Base-by-base conservation (phyloP, 23 tunicate genomes). In the Styela clava region DNA sequence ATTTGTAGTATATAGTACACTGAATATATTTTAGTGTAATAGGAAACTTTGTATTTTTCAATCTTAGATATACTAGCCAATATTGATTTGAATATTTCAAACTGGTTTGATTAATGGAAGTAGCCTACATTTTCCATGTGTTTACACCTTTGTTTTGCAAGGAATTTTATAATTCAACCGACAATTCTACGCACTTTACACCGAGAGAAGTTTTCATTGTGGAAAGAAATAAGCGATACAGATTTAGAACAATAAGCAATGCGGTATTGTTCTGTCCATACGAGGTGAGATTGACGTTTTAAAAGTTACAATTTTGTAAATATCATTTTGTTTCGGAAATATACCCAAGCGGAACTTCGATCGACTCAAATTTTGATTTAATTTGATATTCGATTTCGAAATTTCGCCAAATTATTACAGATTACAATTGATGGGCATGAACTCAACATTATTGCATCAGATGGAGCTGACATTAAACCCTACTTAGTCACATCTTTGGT, bases 241-340 rank as follows among this genome's bases (percentile, higher is more conserved):
- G 98, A 27, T 93, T 93, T 76, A 86, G 98, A 51, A 71, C 86
- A 61, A 93, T 93, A 63, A 93, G 87, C 84, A 88, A 85, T 32
- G 98, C 98, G 0, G 93, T 77, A 16, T 80, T 87, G 30, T 87
- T 93, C 63, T 93, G 98, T 81, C 98, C 98, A 19, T 69, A 87
- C 31, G 84, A 93, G 93, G 98, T 93, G 37, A 61, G 80, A 81
- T 24, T 25, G 25, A 27, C 21, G n/a, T n/a, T n/a, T n/a, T n/a
- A n/a, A 61, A 23, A 61, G 64, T 61, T 21, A 61, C 63, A 56
- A 61, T 0, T 61, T 61, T 0, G 22, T 61, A 61, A 21, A 21
- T 61, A 0, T 23, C 64, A 0, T 61, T 21, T 61, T n/a, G n/a
- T n/a, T n/a, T n/a, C n/a, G n/a, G n/a, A n/a, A n/a, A n/a, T n/a